Base-by-base conservation (phyloP, 2,113 vertebrate genomes). In the Tylochromis polylepis region DNA sequence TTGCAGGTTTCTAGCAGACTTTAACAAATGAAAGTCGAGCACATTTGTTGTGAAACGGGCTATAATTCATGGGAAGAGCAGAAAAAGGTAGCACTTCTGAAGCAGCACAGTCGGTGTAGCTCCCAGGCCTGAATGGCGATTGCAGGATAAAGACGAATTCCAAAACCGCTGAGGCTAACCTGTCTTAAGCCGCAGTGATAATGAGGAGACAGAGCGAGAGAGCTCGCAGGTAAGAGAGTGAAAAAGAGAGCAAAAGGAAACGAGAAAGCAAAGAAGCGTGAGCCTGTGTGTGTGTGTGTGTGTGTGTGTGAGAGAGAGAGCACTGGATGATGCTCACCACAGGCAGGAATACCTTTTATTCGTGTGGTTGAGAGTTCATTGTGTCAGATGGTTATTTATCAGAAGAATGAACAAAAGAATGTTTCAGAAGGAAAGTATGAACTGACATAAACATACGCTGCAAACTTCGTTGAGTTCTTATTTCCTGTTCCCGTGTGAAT, bases 391-490 rank as follows among this genome's bases (percentile, higher is more conserved):
- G 14, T 58, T 22, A 55, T 60, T n/a, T 8, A 29, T 80, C 60
- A 51, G 1, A 29, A 72, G 58, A 83, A 18, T 11, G 24, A 81
- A 11, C 7, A 80, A 62, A 34, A 36, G 14, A 7, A n/a, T 16
- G 12, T 43, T 41, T 27, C 27, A 77, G 5, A 60, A 43, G 10
- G 2, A 22, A 29, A 31, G 8, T 51, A 31, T 57, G 16, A 89
- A 49, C 2, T 58, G 56, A 34, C 81, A 41, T 46, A 67, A 51
- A 93, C 98, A 93, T 92, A 99, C 98, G 96, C 85, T 98, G 97
- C 79, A 99, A 96, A 90, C 96, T 96, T 51, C 97, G 97, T 72
- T 96, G 93, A 8, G 96, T 91, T 91, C 89, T 97, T 82, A 98
- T 95, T 85, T 96, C 95, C 93, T 94, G 94, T 83, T 98, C 97